These are phyloP conservation scores for Eilema caniola DNA, from an alignment of 2,888 invertebrate species.

Conservation along the genomic window DNA sequence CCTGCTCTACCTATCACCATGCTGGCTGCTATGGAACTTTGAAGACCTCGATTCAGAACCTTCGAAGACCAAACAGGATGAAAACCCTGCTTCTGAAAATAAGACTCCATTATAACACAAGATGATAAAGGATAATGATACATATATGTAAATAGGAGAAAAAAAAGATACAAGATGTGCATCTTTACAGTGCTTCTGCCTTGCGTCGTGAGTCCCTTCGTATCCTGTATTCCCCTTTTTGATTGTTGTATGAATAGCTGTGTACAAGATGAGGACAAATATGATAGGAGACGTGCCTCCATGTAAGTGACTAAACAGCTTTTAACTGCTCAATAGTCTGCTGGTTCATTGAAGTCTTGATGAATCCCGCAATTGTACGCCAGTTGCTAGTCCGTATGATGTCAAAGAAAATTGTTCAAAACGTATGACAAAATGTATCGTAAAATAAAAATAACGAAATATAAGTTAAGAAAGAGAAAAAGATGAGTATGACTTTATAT, in stretches of 20 bases:
- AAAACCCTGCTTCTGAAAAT: neutral
- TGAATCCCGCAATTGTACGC: neutral
- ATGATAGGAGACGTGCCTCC: neutral
- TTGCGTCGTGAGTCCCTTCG: constrained; percentile 5
- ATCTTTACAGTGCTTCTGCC: neutral
- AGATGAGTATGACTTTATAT: neutral
- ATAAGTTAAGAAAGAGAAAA: neutral
- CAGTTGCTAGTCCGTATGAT: neutral
- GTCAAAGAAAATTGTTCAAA: neutral
- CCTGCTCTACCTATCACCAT: neutral
- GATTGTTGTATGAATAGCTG: constrained; percentile 9
- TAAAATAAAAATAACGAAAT: neutral
- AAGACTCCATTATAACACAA: neutral
- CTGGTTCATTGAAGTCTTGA: neutral
- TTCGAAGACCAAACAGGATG: neutral
- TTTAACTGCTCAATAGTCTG: neutral
- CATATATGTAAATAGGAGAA: neutral
- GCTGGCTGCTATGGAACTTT: constrained; percentile 1
- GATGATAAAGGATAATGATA: neutral
- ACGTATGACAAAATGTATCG: neutral
- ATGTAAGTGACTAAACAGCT: neutral
- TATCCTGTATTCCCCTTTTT: constrained; percentile 7
- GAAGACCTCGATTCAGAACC: neutral
- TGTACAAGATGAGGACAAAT: neutral
- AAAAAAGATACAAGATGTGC: constrained; percentile 7